Conservation (phyloP, 2,797 vertebrate genomes). For the Huso huso region DNA sequence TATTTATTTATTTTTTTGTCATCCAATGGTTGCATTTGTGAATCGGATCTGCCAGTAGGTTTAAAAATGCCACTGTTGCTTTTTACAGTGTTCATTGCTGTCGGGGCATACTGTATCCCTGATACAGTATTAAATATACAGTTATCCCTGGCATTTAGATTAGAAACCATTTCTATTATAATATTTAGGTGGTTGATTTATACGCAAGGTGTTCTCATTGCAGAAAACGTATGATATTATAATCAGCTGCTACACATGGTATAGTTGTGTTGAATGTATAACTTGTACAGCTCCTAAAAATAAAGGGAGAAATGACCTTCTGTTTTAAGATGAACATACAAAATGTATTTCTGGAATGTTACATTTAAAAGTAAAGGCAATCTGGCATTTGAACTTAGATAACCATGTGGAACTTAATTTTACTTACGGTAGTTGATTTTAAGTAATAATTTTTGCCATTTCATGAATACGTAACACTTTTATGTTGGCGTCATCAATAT, state of each 20-base stretch:
- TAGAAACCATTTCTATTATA: neutral
- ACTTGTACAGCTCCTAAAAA: slow-evolving; percentile 9
- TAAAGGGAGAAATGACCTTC: neutral
- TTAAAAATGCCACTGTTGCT: neutral
- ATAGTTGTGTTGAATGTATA: slow-evolving; percentile 14
- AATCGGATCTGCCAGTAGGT: too few relatives aligned
- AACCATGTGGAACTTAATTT: neutral
- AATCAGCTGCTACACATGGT: slow-evolving; percentile 17
- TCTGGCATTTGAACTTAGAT: neutral
- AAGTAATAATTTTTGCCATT: neutral
- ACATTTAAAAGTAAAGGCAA: neutral
- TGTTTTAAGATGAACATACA: neutral
- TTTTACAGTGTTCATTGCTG: slow-evolving; percentile 8
- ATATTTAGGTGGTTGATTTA: slow-evolving; percentile 2
- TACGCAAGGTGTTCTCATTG: slow-evolving; percentile 3
- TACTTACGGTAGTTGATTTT: neutral
- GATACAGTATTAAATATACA: neutral
- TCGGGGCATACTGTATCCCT: slow-evolving; percentile 6
- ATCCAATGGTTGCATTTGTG: slow-evolving; percentile 5
- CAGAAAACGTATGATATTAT: slow-evolving; percentile 1
- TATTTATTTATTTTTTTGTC: slow-evolving; percentile 2
- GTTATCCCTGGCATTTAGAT: neutral
- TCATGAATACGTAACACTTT: too few relatives aligned
- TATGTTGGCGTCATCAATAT: too few relatives aligned
- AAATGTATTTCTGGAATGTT: neutral